These are phyloP conservation scores for Anser brachyrhynchus DNA, from an alignment of 2,113 vertebrate species.

Conservation along the genomic window DNA sequence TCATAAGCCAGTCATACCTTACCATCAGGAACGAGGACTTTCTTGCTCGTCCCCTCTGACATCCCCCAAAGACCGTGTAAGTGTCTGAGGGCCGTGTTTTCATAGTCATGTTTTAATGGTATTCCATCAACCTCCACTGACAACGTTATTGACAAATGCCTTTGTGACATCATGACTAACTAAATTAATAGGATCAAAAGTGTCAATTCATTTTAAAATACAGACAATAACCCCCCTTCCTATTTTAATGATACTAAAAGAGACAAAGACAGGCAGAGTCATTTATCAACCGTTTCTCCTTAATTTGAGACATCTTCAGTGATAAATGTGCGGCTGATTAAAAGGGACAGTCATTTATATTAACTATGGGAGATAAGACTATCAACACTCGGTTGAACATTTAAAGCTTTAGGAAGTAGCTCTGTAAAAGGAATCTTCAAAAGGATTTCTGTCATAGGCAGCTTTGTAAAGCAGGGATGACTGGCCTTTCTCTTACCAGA, in stretches of 20 bases:
- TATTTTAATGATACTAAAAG: not conserved
- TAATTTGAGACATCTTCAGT: not conserved
- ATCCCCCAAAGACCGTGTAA: not conserved
- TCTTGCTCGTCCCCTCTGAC: not conserved
- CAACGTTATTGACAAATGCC: slow-evolving; percentile 30
- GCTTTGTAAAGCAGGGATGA: not conserved
- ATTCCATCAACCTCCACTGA: not conserved
- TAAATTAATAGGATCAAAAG: slow-evolving; percentile 6
- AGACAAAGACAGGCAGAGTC: not conserved
- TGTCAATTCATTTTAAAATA: slow-evolving; percentile 6
- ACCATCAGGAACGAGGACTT: not conserved
- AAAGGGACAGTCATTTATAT: slow-evolving; percentile 9
- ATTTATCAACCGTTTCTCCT: slow-evolving; percentile 25
- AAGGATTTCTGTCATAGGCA: not conserved
- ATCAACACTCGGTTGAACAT: not conserved
- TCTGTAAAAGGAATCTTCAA: not conserved
- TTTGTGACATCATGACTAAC: slow-evolving; percentile 4
- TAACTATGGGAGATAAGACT: slow-evolving; percentile 27
- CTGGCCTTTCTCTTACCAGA: not conserved
- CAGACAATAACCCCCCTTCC: not conserved
- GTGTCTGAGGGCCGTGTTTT: not conserved
- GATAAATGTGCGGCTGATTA: slow-evolving; percentile 14
- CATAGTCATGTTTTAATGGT: not conserved
- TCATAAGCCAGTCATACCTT: not conserved
- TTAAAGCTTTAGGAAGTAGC: not conserved